These are phyloP conservation scores for Nephrotoma appendiculata DNA, from an alignment of 2,888 invertebrate genomes.

Conservation along the genomic window DNA sequence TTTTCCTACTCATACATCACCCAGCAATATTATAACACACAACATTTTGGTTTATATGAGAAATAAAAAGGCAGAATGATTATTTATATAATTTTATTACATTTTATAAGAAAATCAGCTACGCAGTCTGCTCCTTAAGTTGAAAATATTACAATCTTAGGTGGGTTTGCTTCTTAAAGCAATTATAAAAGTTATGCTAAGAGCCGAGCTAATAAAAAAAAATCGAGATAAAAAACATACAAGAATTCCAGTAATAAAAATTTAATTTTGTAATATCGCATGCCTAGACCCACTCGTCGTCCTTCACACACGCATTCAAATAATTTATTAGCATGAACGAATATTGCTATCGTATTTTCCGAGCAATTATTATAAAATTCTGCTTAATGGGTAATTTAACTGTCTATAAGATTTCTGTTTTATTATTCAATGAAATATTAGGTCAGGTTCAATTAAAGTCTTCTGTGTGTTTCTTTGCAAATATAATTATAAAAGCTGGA, in stretches of 20 bases:
- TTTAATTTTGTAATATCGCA: neutral
- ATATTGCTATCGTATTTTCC: neutral
- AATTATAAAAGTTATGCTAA: neutral
- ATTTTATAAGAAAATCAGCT: neutral
- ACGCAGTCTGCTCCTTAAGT: neutral
- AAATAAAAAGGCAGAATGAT: neutral
- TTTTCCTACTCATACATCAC: neutral
- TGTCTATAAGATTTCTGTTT: neutral
- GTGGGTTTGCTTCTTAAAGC: neutral
- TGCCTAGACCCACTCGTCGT: too few species aligned
- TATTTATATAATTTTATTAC: neutral
- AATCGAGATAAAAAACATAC: too few species aligned
- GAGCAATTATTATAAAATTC: neutral
- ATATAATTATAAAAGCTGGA: too few species aligned
- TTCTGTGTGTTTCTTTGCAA: too few species aligned
- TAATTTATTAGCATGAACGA: neutral
- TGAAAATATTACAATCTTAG: too few species aligned
- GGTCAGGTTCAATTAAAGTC: too few species aligned
- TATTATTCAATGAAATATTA: too few species aligned
- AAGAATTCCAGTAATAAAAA: neutral
- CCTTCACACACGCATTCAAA: too few species aligned
- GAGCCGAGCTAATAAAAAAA: neutral
- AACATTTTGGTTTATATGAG: neutral
- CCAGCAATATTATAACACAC: neutral
- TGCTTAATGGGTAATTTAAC: neutral